These are phyloP conservation scores for Corvus cornix DNA, from an alignment of 2,113 vertebrate species.

Conservation along the genomic window DNA sequence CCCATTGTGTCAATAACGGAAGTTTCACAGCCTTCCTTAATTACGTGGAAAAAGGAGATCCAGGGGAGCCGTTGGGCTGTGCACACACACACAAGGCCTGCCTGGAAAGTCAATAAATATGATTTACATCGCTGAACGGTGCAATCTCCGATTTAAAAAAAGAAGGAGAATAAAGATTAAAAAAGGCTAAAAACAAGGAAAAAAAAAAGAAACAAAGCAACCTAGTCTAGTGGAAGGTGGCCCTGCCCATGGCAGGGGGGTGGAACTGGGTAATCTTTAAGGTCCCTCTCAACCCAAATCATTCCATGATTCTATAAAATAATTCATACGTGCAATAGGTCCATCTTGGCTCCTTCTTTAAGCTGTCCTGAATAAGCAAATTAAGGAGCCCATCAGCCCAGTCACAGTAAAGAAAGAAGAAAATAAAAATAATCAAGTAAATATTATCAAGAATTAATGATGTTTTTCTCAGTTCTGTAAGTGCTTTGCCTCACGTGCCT, in stretches of 20 bases:
- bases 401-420: background rate
- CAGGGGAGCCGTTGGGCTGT: background rate
- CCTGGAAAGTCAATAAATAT: background rate
- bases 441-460: background rate
- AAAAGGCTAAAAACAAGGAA: accelerated
- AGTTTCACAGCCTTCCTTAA: background rate
- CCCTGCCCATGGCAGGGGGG: background rate
- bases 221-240: background rate
- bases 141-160: background rate
- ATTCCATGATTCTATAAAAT: background rate
- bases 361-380: background rate
- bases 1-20: background rate
- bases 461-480: background rate
- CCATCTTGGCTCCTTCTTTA: background rate
- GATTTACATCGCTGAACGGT: background rate
- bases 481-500: accelerated
- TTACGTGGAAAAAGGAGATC: background rate
- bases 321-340: background rate
- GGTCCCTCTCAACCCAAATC: background rate
- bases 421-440: background rate
- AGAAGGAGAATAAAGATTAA: background rate
- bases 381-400: background rate
- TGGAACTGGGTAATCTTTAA: background rate
- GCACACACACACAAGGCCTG: background rate
- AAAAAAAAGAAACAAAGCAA: background rate